Evolutionary conservation across 1,140 invertebrate species (phyloP).

Genomic region (Micrasema minimum): DNA sequence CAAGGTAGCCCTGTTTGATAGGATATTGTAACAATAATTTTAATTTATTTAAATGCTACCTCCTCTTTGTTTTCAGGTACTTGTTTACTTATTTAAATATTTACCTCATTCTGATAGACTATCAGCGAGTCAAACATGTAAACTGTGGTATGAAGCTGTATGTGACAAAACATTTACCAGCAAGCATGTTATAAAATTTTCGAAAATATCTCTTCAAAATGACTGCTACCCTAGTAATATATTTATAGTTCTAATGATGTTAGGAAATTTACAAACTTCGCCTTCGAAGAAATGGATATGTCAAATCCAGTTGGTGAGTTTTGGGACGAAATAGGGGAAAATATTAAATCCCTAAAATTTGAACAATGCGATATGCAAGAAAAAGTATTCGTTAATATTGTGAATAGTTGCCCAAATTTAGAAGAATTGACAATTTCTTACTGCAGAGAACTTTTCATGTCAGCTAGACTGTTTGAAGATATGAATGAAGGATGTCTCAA

Average conservation of each 20-base stretch:
- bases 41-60: neutral
- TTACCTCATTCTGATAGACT: slow-evolving; percentile 70
- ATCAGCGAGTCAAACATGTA: slow-evolving; percentile 69
- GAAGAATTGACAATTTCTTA: slow-evolving; percentile 69
- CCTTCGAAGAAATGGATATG: slow-evolving; percentile 72
- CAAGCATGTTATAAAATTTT: slow-evolving; percentile 66
- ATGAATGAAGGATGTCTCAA: slow-evolving; percentile 64
- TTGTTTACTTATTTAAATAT: slow-evolving; percentile 72
- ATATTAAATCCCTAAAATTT: slow-evolving; percentile 64
- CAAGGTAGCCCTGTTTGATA: slow-evolving; percentile 34
- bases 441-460: slow-evolving; percentile 78
- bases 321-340: slow-evolving; percentile 64
- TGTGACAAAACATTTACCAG: slow-evolving; percentile 68
- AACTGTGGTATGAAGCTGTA: slow-evolving; percentile 70
- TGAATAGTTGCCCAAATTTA: slow-evolving; percentile 69
- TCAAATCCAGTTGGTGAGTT: slow-evolving; percentile 62
- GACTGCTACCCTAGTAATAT: slow-evolving; percentile 62
- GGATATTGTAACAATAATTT: slow-evolving; percentile 21
- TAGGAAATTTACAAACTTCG: slow-evolving; percentile 67
- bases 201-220: slow-evolving; percentile 65
- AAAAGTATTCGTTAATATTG: slow-evolving; percentile 69
- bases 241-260: slow-evolving; percentile 65
- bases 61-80: slow-evolving; percentile 64
- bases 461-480: slow-evolving; percentile 73
- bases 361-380: slow-evolving; percentile 72